Evolutionary conservation across 2,888 invertebrate species (phyloP).

Genomic region (Iselma pallidipennis): DNA sequence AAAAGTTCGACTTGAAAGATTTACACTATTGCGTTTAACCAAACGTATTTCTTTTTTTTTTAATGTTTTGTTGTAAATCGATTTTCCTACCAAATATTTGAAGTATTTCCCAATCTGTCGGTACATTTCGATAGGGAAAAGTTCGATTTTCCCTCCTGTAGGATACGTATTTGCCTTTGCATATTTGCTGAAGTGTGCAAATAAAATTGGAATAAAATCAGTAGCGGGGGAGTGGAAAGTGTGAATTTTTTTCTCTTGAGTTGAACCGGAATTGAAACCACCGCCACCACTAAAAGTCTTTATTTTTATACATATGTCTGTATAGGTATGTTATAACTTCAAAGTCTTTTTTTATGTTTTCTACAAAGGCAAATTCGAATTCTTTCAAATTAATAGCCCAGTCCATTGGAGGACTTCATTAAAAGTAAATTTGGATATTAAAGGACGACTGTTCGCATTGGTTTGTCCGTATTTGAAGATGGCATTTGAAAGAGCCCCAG

Average conservation of each 20-base stretch:
- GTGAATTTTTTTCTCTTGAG: background rate
- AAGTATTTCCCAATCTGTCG: background rate
- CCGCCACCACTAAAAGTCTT: too few relatives aligned
- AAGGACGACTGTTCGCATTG: conserved; percentile 1
- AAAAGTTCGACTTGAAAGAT: background rate
- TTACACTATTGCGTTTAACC: background rate
- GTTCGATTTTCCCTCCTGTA: background rate
- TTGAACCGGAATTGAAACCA: conserved; percentile 19
- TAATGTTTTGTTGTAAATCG: background rate
- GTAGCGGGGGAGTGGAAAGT: background rate
- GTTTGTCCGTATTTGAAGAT: conserved; percentile 36
- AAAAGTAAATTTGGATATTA: conserved; percentile 40
- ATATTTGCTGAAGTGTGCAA: conserved; percentile 10
- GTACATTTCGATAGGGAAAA: background rate
- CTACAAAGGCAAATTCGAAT: too few relatives aligned
- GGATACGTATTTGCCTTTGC: conserved; percentile 1
- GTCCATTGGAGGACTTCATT: conserved; percentile 36
- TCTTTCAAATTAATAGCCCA: conserved; percentile 26
- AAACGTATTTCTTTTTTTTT: background rate
- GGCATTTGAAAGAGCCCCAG: conserved; percentile 37
- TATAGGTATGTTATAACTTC: too few relatives aligned
- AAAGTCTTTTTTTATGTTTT: too few relatives aligned
- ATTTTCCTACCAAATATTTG: background rate
- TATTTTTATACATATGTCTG: too few relatives aligned
- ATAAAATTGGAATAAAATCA: conserved; percentile 1